These are phyloP conservation scores for Epinotia demarniana DNA, from an alignment of 2,888 invertebrate genomes.

Conservation along the genomic window DNA sequence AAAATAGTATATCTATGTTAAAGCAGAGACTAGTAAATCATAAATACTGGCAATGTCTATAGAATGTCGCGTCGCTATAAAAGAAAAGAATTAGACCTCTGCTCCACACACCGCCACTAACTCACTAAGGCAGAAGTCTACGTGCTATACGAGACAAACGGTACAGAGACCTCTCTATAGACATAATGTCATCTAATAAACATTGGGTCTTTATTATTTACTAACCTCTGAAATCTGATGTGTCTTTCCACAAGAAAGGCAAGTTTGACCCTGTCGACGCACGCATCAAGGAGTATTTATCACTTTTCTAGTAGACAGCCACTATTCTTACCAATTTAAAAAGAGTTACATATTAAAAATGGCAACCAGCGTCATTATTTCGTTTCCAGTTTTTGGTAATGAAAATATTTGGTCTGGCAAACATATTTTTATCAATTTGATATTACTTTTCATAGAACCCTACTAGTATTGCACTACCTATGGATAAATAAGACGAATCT, in stretches of 20 bases:
- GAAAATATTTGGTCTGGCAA: conserved; percentile 39
- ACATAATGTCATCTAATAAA: too few relatives aligned
- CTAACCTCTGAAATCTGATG: not conserved
- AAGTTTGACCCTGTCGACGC: not conserved
- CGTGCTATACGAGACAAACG: too few relatives aligned
- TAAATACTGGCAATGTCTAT: too few relatives aligned
- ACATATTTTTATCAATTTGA: conserved; percentile 31
- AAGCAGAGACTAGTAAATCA: too few relatives aligned
- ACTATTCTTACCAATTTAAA: conserved; percentile 12
- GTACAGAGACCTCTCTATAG: too few relatives aligned
- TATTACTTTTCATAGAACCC: conserved; percentile 33
- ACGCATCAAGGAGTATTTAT: not conserved
- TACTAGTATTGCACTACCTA: conserved; percentile 45
- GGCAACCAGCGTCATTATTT: conserved; percentile 32
- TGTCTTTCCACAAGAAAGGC: conserved; percentile 1
- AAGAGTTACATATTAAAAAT: conserved; percentile 27
- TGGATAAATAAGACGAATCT: conserved; percentile 41
- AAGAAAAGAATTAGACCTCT: too few relatives aligned
- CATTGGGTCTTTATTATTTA: too few relatives aligned
- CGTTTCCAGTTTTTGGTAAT: conserved; percentile 38
- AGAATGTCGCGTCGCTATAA: too few relatives aligned
- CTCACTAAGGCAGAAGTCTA: too few relatives aligned
- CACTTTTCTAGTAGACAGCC: conserved; percentile 17
- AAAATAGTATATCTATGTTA: conserved; percentile 36
- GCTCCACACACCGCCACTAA: too few relatives aligned